phyloP scores from a whole-genome alignment of 2,797 vertebrate species.

The Tokudaia tokunoshimensis region DNA sequence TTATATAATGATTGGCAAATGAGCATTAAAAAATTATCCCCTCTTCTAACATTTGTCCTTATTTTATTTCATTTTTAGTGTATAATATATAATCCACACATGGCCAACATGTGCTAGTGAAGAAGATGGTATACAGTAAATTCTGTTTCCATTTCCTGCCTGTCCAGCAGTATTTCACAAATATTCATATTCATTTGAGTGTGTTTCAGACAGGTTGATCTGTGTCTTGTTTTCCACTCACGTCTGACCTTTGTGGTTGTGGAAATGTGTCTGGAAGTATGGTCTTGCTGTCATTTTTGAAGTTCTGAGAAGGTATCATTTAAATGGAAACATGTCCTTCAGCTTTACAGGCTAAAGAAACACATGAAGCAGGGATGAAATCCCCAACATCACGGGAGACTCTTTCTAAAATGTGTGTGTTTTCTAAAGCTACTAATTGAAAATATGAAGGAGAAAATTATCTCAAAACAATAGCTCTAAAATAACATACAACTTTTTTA shows the following conservation, averaged over 20 bases:
- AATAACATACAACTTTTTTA: slow-evolving; percentile 67
- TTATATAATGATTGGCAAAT: neutral
- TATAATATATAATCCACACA: neutral
- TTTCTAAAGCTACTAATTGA: slow-evolving; percentile 65
- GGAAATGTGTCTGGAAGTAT: neutral
- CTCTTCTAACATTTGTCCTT: neutral
- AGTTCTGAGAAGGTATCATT: slow-evolving; percentile 46
- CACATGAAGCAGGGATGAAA: slow-evolving; percentile 38
- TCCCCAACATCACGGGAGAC: slow-evolving; percentile 54
- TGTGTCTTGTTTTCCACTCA: neutral
- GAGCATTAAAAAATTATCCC: neutral
- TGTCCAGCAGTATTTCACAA: neutral
- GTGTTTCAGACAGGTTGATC: neutral
- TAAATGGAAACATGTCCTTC: slow-evolving; percentile 57
- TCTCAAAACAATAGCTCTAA: slow-evolving; percentile 64
- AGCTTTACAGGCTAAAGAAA: slow-evolving; percentile 39
- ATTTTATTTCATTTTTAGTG: neutral
- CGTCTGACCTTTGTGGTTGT: neutral
- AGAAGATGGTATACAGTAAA: neutral
- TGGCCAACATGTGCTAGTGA: neutral
- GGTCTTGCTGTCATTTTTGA: slow-evolving; percentile 24
- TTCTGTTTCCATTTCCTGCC: neutral
- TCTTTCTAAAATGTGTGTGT: slow-evolving; percentile 19
- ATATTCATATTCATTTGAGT: neutral
- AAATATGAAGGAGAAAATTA: slow-evolving; percentile 75